Evolutionary conservation across 2,113 vertebrate genomes (phyloP), one percentile per base, ranked within the genome.

Genomic region (Tetrax tetrax): DNA sequence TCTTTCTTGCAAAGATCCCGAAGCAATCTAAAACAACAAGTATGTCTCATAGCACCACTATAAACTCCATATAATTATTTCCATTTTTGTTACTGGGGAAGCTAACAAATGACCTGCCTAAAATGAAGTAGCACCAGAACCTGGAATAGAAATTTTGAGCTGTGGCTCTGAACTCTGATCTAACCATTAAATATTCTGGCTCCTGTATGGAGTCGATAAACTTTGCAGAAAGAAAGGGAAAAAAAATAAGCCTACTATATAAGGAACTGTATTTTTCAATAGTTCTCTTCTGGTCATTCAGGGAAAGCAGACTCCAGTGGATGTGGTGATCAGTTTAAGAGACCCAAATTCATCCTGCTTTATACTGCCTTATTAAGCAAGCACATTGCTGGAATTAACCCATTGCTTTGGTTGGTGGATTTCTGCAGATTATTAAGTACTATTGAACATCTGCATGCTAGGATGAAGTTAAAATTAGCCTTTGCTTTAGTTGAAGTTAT

Each of bases 401-500:
- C 74, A 12, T 24, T 85, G 69, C 61, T 82, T 41, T 8, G 69
- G 70, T 0, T 38, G 83, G 14, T 72, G 71, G 27, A 47, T 14
- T 72, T 45, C 48, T 80, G n/a, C 65, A 87, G 57, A 75, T 28
- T 61, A 75, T 72, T 22, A 66, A 76, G 35, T 17, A 45, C 33
- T 25, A 19, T 2, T 48, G 50, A 66, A 60, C 7, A 76, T 50
- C 75, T 69, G 37, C 56, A 83, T 68, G 20, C 41, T 33, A 76
- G 64, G 71, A 69, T 3, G 2, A 90, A 83, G 70, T 74, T 93
- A 95, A 86, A 96, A 80, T 82, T 77, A 70, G 60, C 60, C 27
- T 89, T 84, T 93, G n/a, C 90, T 79, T 83, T 70, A 90, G 78
- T 1, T 90, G 83, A 93, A 86, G 41, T 54, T 90, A 70, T 83